A percentile compares a stretch with the other conserved stretches of the same genome.
Evolutionary conservation across 2,113 vertebrate genomes (phyloP).

Genomic region (Megalops atlanticus): DNA sequence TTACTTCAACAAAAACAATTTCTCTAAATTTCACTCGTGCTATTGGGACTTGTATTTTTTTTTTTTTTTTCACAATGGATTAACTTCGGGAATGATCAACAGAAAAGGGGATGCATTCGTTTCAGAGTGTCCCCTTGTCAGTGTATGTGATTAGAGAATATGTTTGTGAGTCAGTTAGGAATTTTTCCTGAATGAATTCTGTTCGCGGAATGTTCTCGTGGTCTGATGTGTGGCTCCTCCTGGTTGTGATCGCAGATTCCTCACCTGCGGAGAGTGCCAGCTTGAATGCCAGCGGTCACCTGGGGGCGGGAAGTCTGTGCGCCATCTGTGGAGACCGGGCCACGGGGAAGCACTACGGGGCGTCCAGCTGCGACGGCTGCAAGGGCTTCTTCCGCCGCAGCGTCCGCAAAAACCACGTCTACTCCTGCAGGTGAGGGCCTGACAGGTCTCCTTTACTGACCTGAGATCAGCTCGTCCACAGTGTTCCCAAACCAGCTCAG

Average conservation of each 20-base stretch:
- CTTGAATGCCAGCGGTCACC: constrained; percentile 78
- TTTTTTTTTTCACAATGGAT: neutral
- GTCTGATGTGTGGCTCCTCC: neutral
- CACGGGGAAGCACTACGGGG: constrained; percentile 94
- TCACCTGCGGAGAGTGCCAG: constrained; percentile 85
- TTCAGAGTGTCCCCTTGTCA: neutral
- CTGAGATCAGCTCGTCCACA: neutral
- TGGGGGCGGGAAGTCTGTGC: constrained; percentile 84
- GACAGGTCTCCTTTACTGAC: neutral
- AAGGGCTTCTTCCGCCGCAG: constrained; percentile 98
- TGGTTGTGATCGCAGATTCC: constrained; percentile 73
- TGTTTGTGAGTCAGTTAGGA: neutral
- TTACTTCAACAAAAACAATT: neutral
- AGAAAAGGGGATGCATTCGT: neutral
- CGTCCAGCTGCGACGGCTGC: constrained; percentile 96
- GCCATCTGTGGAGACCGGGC: constrained; percentile 95
- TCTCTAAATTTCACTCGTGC: neutral
- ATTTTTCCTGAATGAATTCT: neutral
- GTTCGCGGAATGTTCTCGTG: neutral
- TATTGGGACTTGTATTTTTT: neutral
- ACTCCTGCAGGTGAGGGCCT: constrained; percentile 92
- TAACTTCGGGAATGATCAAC: neutral
- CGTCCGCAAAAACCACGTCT: constrained; percentile 97
- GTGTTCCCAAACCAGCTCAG: neutral
- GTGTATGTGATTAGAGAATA: neutral